Conservation (phyloP, 2,797 vertebrate species). For the Moxostoma hubbsi region DNA sequence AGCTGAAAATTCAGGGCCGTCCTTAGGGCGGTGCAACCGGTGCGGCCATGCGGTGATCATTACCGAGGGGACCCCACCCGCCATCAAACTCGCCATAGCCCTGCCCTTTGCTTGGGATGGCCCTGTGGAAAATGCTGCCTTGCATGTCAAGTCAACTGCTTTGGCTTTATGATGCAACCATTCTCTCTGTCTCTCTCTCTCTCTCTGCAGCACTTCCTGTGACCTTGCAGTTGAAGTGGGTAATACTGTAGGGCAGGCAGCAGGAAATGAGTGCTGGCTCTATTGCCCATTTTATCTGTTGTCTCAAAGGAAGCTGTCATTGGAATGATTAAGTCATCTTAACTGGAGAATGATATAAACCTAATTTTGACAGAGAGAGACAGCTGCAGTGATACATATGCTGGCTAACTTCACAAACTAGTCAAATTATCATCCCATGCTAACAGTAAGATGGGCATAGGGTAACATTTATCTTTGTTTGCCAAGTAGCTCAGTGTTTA, state of each 20-base stretch:
- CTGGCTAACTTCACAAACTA: neutral
- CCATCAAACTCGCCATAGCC: neutral
- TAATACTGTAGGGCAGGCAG: conserved; percentile 35
- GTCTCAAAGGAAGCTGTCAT: conserved; percentile 49
- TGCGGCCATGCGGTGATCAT: too few relatives aligned
- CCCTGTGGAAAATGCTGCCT: too few relatives aligned
- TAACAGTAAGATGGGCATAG: neutral
- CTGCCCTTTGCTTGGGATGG: too few relatives aligned
- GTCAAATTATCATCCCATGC: conserved; percentile 4
- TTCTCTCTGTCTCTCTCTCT: neutral
- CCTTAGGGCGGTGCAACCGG: too few relatives aligned
- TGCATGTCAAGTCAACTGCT: too few relatives aligned
- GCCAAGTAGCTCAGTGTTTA: neutral
- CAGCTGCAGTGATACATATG: conserved; percentile 1
- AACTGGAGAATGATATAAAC: conserved; percentile 27
- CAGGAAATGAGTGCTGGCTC: conserved; percentile 25
- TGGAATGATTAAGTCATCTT: conserved; percentile 50
- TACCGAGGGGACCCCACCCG: neutral
- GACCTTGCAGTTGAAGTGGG: conserved; percentile 58
- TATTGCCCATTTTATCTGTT: conserved; percentile 43
- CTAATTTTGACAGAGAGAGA: conserved; percentile 3
- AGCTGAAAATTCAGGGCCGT: too few relatives aligned
- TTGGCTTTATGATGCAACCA: too few relatives aligned
- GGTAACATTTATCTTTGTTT: conserved; percentile 2
- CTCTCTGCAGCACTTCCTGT: conserved; percentile 31